Evolutionary conservation across 2,113 vertebrate species (phyloP).

Genomic region (Meriones unguiculatus): DNA sequence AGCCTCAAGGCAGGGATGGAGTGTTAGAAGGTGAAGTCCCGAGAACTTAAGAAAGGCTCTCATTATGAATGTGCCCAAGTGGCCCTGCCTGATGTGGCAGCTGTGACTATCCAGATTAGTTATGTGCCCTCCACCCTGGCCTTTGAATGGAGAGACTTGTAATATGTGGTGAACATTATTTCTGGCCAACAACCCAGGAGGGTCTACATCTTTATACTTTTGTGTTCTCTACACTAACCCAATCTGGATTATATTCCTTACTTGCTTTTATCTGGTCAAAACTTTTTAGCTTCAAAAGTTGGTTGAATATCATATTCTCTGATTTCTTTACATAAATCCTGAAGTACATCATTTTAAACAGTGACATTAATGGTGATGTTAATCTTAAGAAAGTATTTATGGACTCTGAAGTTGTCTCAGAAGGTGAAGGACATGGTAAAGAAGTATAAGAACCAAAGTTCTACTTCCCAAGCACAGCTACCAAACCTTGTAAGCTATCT

Average conservation of each 20-base stretch:
- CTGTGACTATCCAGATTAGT: not conserved
- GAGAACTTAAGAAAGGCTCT: too few relatives aligned
- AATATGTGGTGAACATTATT: not conserved
- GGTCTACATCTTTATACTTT: not conserved
- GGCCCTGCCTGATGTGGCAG: not conserved
- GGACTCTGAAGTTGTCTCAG: too few relatives aligned
- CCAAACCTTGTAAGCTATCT: not conserved
- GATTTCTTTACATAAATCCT: not conserved
- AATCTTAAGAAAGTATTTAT: not conserved
- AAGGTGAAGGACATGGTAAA: too few relatives aligned
- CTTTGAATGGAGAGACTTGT: not conserved
- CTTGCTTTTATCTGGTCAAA: not conserved
- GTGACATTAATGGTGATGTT: not conserved
- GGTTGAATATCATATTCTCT: not conserved
- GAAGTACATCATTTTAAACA: not conserved
- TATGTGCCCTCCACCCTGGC: not conserved
- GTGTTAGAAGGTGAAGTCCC: not conserved
- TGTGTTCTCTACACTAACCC: not conserved
- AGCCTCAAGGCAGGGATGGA: not conserved
- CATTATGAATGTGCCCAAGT: not conserved
- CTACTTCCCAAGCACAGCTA: not conserved
- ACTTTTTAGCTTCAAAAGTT: not conserved
- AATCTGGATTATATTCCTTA: not conserved
- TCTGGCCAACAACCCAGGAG: not conserved
- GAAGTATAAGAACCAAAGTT: not conserved